A percentile compares a stretch with the other conserved stretches of the same genome.
Conservation (phyloP, 1,140 invertebrate species). For the Battus philenor region DNA sequence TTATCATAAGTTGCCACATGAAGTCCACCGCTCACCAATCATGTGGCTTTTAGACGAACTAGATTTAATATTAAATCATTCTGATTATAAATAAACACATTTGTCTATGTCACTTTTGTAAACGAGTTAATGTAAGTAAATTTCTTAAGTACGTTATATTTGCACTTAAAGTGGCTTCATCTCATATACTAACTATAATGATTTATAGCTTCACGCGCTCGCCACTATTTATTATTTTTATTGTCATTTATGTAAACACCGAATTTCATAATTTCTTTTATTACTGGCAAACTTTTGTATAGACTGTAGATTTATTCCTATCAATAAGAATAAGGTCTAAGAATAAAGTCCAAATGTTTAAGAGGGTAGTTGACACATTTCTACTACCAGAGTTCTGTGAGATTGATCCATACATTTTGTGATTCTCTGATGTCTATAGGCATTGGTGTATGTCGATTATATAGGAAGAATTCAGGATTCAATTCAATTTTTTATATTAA, state of each 20-base stretch:
- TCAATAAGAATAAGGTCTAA: no score
- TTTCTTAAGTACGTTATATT: conserved; percentile 3
- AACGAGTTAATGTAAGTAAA: conserved; percentile 5
- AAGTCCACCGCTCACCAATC: not conserved
- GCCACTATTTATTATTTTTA: conserved; percentile 19
- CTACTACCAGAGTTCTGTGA: no score
- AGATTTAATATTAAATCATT: not conserved
- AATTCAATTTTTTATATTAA: no score
- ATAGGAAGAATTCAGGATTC: no score
- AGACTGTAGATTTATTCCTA: conserved; percentile 30
- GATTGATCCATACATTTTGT: no score
- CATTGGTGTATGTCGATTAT: no score
- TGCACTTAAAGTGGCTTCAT: conserved; percentile 14
- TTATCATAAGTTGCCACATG: conserved; percentile 7
- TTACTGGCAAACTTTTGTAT: conserved; percentile 20
- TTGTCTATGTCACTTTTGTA: not conserved
- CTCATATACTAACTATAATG: conserved; percentile 20
- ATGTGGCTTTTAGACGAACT: conserved; percentile 3
- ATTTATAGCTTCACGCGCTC: conserved; percentile 19
- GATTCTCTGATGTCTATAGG: no score
- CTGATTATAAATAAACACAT: not conserved
- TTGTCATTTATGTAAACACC: conserved; percentile 5
- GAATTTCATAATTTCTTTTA: conserved; percentile 8
- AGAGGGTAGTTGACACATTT: no score
- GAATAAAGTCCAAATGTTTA: no score